Evolutionary conservation across 37 sponge, comb jelly and placozoan genomes (phyloP).

Genomic region (Aplysina aerophoba): DNA sequence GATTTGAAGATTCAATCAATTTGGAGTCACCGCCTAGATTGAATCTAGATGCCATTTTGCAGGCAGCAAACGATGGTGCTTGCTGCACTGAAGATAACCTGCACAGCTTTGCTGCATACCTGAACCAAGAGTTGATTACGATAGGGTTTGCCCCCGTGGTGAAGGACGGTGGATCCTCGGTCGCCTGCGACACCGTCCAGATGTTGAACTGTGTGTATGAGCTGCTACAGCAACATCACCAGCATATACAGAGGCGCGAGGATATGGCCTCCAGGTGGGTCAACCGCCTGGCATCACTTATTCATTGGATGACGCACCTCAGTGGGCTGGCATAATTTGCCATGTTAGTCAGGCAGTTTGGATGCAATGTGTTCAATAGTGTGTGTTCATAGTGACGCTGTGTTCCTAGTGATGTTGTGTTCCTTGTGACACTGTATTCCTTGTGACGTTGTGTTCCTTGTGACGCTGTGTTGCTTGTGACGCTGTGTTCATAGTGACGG

Average conservation of each 20-base stretch:
- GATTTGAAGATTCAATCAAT: conserved; percentile 17
- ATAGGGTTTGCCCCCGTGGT: conserved; percentile 36
- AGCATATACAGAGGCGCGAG: conserved; percentile 22
- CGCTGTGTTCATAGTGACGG: no score
- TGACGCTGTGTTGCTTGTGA: no score
- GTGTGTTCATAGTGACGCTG: no score
- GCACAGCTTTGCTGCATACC: neutral
- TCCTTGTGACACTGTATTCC: no score
- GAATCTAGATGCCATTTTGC: neutral
- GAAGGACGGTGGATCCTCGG: no score
- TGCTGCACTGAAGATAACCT: neutral
- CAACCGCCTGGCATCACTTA: no score
- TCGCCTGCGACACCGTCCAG: neutral
- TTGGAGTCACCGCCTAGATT: conserved; percentile 14
- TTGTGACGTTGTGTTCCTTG: no score
- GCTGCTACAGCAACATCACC: conserved; percentile 46
- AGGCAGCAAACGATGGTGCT: neutral
- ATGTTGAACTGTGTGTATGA: conserved; percentile 45
- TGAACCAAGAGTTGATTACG: conserved; percentile 32
- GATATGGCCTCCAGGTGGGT: conserved; percentile 27
- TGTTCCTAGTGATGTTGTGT: no score
- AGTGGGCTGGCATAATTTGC: no score
- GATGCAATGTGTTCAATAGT: no score
- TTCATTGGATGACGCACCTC: no score
- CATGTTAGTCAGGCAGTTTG: no score